Evolutionary conservation across 1,140 invertebrate genomes (phyloP), one percentile per base, ranked within the genome.

Genomic region (Sitodiplosis mosellana): DNA sequence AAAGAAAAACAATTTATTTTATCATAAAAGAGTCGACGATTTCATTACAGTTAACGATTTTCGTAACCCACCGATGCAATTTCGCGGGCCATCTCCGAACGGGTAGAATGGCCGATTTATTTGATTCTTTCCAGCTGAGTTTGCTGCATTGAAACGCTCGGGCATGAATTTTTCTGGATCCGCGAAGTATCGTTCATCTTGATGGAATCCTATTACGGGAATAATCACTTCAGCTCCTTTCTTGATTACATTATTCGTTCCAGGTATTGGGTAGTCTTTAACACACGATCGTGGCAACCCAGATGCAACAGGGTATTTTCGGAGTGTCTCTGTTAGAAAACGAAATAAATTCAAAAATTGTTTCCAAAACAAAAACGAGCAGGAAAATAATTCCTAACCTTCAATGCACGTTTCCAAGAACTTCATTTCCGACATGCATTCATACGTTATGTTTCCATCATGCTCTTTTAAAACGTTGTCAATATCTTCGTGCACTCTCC

Each of bases 401-500:
- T 61, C 56, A 47, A 77, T 56, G 34, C 75, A 66, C 49, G 64
- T 68, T 34, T 75, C 71, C 10, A 79, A 52, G 52, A 75, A 75
- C 5, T 59, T 55, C 56, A 77, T 60, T 21, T 73, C 58, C 12
- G 64, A 56, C 2, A 78, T 53, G 5, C 64, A 55, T n/a, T 78
- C 74, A 49, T 77, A 77, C n/a, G 52, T 68, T 2, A 75, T 56
- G 20, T 69, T 55, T 19, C 68, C 63, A 45, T 63, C 62, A 45
- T 72, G 54, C 2, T 63, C 63, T 0, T 48, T 46, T 2, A 69
- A 47, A 2, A 69, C 60, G 3, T 61, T 51, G 1, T 63, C 45
- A 0, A 85, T 70, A 64, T 83, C 78, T 36, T 67, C 53, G 6
- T 72, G 55, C 1, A 77, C 48, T 49, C 61, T 68, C 1, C 76